These are phyloP conservation scores for Protonemura montana DNA, from an alignment of 2,888 invertebrate genomes.

Conservation along the genomic window DNA sequence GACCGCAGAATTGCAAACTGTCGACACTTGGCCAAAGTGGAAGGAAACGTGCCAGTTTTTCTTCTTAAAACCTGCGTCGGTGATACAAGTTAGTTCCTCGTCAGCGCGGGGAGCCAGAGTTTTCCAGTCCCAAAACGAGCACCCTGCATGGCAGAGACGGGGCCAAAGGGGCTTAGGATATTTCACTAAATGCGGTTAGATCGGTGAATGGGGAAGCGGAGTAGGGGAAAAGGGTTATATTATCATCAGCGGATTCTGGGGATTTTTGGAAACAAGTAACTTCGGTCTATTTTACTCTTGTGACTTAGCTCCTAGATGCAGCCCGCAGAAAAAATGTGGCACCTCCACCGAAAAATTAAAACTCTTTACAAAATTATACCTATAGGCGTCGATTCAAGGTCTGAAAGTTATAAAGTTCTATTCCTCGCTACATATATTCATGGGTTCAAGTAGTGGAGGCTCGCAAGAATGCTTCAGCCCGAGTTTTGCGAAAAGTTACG, in stretches of 20 bases:
- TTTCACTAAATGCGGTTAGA: too few species aligned
- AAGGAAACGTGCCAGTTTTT: constrained; percentile 4
- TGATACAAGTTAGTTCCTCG: constrained; percentile 3
- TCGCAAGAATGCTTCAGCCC: background rate
- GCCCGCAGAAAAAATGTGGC: background rate
- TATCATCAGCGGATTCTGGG: background rate
- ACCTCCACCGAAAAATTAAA: background rate
- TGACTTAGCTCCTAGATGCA: background rate
- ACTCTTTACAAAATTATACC: background rate
- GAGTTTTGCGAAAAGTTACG: background rate
- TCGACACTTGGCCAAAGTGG: constrained; percentile 12
- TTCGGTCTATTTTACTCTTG: background rate
- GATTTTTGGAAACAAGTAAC: background rate
- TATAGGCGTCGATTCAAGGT: too few species aligned
- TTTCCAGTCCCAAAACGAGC: too few species aligned
- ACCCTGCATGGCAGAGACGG: too few species aligned
- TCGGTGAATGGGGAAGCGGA: too few species aligned
- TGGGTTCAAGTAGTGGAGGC: too few species aligned
- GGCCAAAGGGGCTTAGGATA: too few species aligned
- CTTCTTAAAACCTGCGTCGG: background rate
- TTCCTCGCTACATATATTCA: too few species aligned
- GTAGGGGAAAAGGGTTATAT: background rate
- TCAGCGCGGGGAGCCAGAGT: background rate
- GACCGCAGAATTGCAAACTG: constrained; percentile 7
- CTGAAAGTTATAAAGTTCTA: too few species aligned